A percentile compares a stretch with the other conserved stretches of the same genome.
Evolutionary conservation across 2,113 vertebrate genomes (phyloP).

Genomic region (Nymphicus hollandicus): DNA sequence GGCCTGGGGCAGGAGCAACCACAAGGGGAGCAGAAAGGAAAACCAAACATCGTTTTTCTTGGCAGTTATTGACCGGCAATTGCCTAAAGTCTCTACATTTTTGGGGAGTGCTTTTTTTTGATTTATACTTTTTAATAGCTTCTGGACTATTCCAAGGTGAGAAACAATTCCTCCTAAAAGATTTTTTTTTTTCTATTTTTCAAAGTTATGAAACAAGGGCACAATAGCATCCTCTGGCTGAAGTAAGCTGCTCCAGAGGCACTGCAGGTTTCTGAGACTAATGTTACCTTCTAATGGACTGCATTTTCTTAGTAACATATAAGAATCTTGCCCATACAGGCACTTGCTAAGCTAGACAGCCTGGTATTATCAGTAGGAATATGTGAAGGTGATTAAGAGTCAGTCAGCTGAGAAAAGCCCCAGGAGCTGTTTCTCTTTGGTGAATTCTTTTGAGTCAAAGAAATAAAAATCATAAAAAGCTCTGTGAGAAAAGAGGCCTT

Average conservation of each 20-base stretch:
- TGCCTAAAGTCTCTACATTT: not conserved
- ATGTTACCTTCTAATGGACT: not conserved
- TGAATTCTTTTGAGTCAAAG: not conserved
- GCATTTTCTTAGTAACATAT: not conserved
- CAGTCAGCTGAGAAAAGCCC: not conserved
- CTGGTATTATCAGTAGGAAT: not conserved
- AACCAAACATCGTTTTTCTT: not conserved
- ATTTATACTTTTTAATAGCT: conserved; percentile 41
- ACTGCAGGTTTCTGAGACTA: not conserved
- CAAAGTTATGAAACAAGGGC: not conserved
- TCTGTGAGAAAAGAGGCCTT: not conserved
- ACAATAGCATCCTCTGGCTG: not conserved
- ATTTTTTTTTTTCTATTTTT: not conserved
- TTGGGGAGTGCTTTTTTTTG: not conserved
- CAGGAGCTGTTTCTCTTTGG: not conserved
- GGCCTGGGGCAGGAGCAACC: not conserved
- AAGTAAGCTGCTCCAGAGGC: not conserved
- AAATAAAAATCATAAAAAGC: not conserved
- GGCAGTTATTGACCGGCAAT: not conserved
- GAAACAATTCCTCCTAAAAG: not conserved
- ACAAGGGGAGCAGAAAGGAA: not conserved
- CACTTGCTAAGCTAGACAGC: not conserved
- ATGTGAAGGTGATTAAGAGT: not conserved
- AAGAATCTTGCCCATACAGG: not conserved
- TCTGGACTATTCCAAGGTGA: not conserved